A percentile compares a stretch with the other conserved stretches of the same genome.
Conservation (phyloP, 1,140 invertebrate genomes). For the Drosophila ohnishii region DNA sequence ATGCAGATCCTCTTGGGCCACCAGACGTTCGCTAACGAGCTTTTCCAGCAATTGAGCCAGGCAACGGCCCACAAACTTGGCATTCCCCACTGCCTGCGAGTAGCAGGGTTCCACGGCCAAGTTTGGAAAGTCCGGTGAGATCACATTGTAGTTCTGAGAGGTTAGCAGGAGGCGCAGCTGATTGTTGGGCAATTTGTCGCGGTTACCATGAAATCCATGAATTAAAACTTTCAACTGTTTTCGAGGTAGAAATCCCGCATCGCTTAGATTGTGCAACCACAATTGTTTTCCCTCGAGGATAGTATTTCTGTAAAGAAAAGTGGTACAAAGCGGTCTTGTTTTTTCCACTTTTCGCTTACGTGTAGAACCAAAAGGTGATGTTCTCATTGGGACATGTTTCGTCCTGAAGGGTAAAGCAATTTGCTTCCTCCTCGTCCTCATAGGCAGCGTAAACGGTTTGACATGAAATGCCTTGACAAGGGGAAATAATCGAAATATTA, state of each 20-base stretch:
- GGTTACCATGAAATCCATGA: slow-evolving; percentile 31
- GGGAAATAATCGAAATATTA: neutral
- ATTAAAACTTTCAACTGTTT: slow-evolving; percentile 31
- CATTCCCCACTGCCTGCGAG: slow-evolving; percentile 22
- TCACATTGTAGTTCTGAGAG: neutral
- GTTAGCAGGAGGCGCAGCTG: slow-evolving; percentile 17
- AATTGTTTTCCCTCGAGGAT: neutral
- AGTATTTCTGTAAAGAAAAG: neutral
- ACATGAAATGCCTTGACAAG: slow-evolving; percentile 12
- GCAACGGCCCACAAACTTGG: slow-evolving; percentile 17
- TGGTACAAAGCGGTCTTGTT: neutral
- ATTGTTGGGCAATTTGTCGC: slow-evolving; percentile 1
- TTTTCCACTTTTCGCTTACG: slow-evolving; percentile 13
- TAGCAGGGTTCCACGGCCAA: slow-evolving; percentile 37
- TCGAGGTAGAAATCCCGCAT: neutral
- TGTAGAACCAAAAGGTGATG: slow-evolving; percentile 39
- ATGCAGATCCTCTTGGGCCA: slow-evolving; percentile 13
- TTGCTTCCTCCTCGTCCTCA: neutral
- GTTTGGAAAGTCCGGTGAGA: slow-evolving; percentile 23
- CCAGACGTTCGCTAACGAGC: accelerated
- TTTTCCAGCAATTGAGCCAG: slow-evolving; percentile 10
- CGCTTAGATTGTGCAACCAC: neutral
- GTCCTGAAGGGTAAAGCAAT: slow-evolving; percentile 7
- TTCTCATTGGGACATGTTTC: slow-evolving; percentile 38
- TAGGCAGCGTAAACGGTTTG: neutral